Evolutionary conservation across 2,797 vertebrate genomes (phyloP), one percentile per base, ranked within the genome.

Genomic region (Sebastes hopkinsi): DNA sequence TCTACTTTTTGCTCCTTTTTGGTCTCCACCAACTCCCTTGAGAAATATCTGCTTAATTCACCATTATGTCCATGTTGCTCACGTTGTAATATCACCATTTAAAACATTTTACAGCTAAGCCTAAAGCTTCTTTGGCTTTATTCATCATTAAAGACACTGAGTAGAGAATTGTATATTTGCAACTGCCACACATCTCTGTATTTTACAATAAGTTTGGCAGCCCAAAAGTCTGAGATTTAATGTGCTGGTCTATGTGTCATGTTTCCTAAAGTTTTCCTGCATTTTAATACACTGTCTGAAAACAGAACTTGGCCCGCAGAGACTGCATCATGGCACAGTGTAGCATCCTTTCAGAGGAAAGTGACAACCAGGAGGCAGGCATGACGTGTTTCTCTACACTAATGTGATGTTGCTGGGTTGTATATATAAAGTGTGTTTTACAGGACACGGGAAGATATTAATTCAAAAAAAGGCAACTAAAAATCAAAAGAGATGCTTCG

Each of bases 241-340:
- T 85, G 85, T 77, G 82, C 79, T n/a, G 11, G 29, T 54, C 42
- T 81, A 62, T 87, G 76, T 89, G 88, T 88, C 84, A 87, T 77
- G 79, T 89, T 90, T 86, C 76, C 89, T 80, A 52, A 90, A 87
- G 83, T 88, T 88, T 87, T 69, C 38, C 81, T 82, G 88, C 82
- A 87, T 92, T 92, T 90, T 89, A 91, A 86, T 74, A 77, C 30
- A 1, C 52, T 74, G 73, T 77, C 69, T 86, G 87, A 71, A 86
- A 87, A 84, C 82, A 87, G 84, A 84, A 9, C 27, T 9, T 4
- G 83, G 83, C 78, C 90, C 88, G 29, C 67, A 68, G 90, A 89
- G 91, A 87, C 81, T n/a, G 74, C 79, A 75, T 84, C 68, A 59
- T 70, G 84, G 72, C 75, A 77, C 82, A n/a, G 42, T 16, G 85